A percentile compares a stretch with the other conserved stretches of the same genome.
These are phyloP conservation scores for Drosophila simulans DNA, from an alignment of 1,140 invertebrate genomes.

Conservation along the genomic window DNA sequence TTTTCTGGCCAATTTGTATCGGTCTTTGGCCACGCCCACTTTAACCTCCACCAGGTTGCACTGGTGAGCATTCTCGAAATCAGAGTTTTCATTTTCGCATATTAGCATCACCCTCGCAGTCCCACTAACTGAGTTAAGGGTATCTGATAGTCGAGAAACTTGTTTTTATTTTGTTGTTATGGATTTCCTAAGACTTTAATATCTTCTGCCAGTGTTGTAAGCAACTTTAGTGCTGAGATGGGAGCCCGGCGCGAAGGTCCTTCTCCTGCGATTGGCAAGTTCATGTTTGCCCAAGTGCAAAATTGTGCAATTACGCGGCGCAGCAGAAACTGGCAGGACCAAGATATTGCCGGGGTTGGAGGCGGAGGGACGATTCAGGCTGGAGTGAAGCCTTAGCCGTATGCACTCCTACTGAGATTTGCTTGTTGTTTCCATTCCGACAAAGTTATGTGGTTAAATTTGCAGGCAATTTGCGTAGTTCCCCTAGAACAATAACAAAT, in stretches of 20 bases:
- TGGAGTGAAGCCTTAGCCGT: constrained; percentile 12
- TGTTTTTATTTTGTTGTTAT: too few species aligned
- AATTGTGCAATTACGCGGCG: constrained; percentile 74
- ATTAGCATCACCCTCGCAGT: too few species aligned
- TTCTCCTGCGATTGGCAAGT: constrained; percentile 62
- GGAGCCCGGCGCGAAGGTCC: background rate
- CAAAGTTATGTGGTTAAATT: constrained; percentile 44
- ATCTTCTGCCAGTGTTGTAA: background rate
- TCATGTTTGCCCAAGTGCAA: constrained; percentile 76
- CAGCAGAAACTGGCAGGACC: constrained; percentile 23
- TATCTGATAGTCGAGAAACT: too few species aligned
- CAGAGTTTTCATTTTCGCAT: too few species aligned
- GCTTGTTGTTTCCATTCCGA: constrained; percentile 8
- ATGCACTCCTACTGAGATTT: constrained; percentile 34
- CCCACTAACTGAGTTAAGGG: too few species aligned
- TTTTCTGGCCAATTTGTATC: too few species aligned
- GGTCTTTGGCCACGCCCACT: too few species aligned
- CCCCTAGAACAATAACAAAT: constrained; percentile 31
- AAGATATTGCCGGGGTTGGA: background rate
- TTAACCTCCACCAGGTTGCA: too few species aligned
- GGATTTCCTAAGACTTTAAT: too few species aligned
- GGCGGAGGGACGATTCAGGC: background rate
- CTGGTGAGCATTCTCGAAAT: too few species aligned
- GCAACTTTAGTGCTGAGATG: constrained; percentile 3
- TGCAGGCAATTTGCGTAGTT: constrained; percentile 54